Conservation (phyloP, 1,140 invertebrate species). For the Marisa cornuarietis region DNA sequence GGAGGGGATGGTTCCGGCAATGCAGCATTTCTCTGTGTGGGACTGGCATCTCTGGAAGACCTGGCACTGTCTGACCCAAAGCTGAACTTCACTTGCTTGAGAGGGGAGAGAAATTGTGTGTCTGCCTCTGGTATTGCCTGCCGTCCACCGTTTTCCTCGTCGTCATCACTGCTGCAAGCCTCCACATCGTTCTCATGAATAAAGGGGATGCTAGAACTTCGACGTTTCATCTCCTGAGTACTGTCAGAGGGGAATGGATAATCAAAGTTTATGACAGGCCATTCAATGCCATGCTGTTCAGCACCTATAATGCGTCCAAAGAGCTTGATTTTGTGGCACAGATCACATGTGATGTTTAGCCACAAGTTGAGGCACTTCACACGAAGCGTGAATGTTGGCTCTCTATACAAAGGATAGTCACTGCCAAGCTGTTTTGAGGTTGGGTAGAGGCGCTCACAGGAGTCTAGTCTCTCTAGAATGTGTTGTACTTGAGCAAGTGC, state of each 20-base stretch:
- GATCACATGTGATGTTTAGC: slow-evolving; percentile 88
- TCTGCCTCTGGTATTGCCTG: slow-evolving; percentile 6
- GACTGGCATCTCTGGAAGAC: slow-evolving; percentile 17
- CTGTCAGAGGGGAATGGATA: slow-evolving; percentile 26
- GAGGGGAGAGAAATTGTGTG: slow-evolving; percentile 12
- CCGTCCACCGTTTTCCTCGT: slow-evolving; percentile 23
- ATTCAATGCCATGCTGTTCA: slow-evolving; percentile 61
- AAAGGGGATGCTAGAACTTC: slow-evolving; percentile 43
- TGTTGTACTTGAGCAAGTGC: slow-evolving; percentile 79
- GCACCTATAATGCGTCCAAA: slow-evolving; percentile 79
- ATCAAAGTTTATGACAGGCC: slow-evolving; percentile 60
- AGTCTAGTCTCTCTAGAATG: slow-evolving; percentile 78
- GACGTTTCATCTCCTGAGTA: slow-evolving; percentile 22
- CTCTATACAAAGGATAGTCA: slow-evolving; percentile 78
- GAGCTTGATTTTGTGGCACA: slow-evolving; percentile 81
- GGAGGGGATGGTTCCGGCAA: not conserved
- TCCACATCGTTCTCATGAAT: slow-evolving; percentile 36
- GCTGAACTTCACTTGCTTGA: slow-evolving; percentile 29
- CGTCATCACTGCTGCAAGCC: slow-evolving; percentile 18
- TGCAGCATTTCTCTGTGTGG: not conserved
- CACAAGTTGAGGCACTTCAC: slow-evolving; percentile 86
- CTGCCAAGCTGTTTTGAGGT: slow-evolving; percentile 81
- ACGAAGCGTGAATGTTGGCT: slow-evolving; percentile 73
- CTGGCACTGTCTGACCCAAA: slow-evolving; percentile 25
- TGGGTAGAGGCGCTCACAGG: slow-evolving; percentile 82